Evolutionary conservation across 2,888 invertebrate genomes (phyloP), one percentile per base, ranked within the genome.

Genomic region (Limulus polyphemus): DNA sequence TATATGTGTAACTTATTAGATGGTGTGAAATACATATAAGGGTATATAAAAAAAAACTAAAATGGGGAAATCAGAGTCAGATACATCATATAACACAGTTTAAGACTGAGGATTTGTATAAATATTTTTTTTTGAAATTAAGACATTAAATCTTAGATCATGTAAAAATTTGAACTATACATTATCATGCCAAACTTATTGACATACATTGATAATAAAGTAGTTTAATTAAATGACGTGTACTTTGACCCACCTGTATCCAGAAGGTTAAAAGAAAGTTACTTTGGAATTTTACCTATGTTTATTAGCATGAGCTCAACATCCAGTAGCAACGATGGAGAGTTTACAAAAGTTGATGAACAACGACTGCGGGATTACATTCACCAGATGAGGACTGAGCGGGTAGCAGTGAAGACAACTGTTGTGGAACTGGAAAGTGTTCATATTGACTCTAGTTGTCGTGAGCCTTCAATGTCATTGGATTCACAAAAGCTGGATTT

Each of bases 401-500:
- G 87, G 58, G 83, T 85, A 0, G 83, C 84, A 47, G 82, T 87
- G 51, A 82, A 83, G 70, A 81, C 83, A 66, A 86, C 87, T 9
- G 83, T 84, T 57, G 83, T 86, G 57, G 82, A 83, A 71, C 76
- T 87, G 67, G 87, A 87, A 78, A 76, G 80, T 76, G 74, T 79
- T 74, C 73, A 81, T 71, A 71, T 78, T 68, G 76, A 81, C 64
- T 32, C 32, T 32, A 32, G 32, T 32, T 32, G 32, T 32, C 32
- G 3, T 32, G 32, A 32, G 7, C 78, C 80, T 1, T 68, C 77
- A 17, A 32, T 32, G 32, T 73, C 76, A 54, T 75, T 77, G 2
- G 86, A 86, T 61, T 82, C 84, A 17, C 77, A 85, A 72, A 83
- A 86, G 76, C 77, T 88, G 75, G 91, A 92, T 74, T 81, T 93